These are phyloP conservation scores for Darwinula stevensoni DNA, from an alignment of 2,888 invertebrate genomes.

Conservation along the genomic window DNA sequence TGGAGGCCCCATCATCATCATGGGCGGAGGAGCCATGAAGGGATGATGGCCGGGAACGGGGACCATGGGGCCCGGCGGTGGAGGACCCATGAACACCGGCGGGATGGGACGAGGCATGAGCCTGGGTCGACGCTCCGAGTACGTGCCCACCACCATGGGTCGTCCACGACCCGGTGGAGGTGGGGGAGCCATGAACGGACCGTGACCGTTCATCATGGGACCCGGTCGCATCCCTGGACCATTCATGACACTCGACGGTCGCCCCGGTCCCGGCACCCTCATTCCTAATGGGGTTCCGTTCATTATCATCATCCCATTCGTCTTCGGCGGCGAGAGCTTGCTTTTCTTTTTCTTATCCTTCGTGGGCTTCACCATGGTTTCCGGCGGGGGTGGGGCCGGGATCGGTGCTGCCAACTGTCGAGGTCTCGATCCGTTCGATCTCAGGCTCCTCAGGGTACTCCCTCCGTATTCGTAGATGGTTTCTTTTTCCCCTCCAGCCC, in stretches of 20 bases:
- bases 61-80: neutral
- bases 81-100: neutral
- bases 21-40: neutral
- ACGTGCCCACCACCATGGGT: neutral
- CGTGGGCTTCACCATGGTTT: neutral
- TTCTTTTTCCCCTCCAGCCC: constrained; percentile 38
- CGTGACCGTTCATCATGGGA: neutral
- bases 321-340: neutral
- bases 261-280: no score
- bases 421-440: constrained; percentile 10
- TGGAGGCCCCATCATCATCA: neutral
- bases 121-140: neutral
- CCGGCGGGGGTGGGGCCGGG: constrained; percentile 4
- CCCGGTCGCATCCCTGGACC: no score
- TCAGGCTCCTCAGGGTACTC: constrained; percentile 20
- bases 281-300: no score
- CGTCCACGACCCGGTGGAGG: no score
- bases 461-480: constrained; percentile 16
- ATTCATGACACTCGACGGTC: no score
- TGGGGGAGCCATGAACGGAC: no score
- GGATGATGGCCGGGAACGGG: no score
- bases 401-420: constrained; percentile 6
- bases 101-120: neutral
- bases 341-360: constrained; percentile 1
- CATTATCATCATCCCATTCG: no score